Percentiles rank a stretch among this genome's conserved stretches.
These are phyloP conservation scores for Acrocephalus arundinaceus DNA, from an alignment of 2,113 vertebrate genomes.

Conservation along the genomic window DNA sequence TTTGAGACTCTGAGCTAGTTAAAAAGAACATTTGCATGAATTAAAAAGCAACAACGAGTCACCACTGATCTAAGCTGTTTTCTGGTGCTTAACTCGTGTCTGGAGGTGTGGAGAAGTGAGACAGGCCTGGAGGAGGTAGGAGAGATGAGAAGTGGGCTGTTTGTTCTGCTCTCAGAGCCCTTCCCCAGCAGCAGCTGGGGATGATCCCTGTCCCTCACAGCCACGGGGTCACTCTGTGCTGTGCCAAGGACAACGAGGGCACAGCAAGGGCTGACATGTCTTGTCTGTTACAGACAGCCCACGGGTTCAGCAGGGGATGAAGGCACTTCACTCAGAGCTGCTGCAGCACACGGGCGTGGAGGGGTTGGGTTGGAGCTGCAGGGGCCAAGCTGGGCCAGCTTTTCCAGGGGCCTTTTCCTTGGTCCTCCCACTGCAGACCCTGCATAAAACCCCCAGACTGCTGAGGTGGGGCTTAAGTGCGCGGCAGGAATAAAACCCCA, in stretches of 20 bases:
- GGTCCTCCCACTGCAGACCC: background rate
- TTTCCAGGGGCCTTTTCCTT: background rate
- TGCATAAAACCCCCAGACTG: background rate
- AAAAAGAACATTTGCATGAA: conserved; percentile 67
- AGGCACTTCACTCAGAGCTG: background rate
- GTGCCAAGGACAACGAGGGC: no score
- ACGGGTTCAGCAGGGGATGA: fast-evolving
- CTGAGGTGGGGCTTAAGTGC: background rate
- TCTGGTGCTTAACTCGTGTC: background rate
- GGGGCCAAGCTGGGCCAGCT: background rate
- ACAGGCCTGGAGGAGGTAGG: background rate
- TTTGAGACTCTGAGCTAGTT: conserved; percentile 55
- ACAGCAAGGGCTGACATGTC: no score
- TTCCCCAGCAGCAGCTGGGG: background rate
- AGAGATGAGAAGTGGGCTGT: background rate
- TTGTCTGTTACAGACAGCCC: background rate
- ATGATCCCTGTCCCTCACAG: background rate
- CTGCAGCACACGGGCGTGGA: background rate
- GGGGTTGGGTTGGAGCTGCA: background rate
- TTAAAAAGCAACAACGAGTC: conserved; percentile 59
- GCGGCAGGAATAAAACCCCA: background rate
- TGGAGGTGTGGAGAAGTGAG: background rate
- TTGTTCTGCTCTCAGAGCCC: background rate
- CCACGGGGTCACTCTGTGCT: background rate
- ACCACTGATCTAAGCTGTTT: conserved; percentile 18